Evolutionary conservation across 2,113 vertebrate genomes (phyloP).

Genomic region (Syrmaticus mikado): DNA sequence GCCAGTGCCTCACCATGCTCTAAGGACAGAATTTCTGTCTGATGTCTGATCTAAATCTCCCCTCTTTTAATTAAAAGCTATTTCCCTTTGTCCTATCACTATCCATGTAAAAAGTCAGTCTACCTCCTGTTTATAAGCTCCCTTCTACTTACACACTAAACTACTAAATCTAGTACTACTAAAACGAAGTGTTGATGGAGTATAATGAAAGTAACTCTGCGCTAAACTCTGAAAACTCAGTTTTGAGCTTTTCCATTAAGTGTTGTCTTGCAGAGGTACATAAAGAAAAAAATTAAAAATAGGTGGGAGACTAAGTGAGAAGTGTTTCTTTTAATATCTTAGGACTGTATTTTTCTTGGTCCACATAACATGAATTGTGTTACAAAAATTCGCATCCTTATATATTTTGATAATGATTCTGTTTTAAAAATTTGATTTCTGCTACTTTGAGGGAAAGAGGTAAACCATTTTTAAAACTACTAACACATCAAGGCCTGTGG

Average conservation of each 20-base stretch:
- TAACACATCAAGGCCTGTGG: neutral
- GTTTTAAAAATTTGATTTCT: neutral
- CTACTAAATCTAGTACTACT: neutral
- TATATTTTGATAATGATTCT: neutral
- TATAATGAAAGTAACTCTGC: neutral
- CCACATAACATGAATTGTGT: neutral
- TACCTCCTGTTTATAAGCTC: too few relatives aligned
- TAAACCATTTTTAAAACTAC: neutral
- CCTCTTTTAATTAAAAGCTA: neutral
- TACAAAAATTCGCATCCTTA: neutral
- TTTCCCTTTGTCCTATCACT: neutral
- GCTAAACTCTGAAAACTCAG: neutral
- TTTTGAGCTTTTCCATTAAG: neutral
- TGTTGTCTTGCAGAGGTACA: neutral
- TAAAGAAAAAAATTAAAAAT: neutral
- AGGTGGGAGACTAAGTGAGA: neutral
- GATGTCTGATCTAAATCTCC: neutral
- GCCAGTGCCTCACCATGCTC: too few relatives aligned
- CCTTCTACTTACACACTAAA: too few relatives aligned
- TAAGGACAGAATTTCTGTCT: neutral
- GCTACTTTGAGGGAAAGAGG: neutral
- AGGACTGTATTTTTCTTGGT: neutral
- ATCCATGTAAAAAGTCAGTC: too few relatives aligned
- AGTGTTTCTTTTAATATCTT: neutral
- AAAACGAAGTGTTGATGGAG: neutral